Base-by-base conservation (phyloP, 2,113 vertebrate genomes). In the cat (Felis catus) region DNA sequence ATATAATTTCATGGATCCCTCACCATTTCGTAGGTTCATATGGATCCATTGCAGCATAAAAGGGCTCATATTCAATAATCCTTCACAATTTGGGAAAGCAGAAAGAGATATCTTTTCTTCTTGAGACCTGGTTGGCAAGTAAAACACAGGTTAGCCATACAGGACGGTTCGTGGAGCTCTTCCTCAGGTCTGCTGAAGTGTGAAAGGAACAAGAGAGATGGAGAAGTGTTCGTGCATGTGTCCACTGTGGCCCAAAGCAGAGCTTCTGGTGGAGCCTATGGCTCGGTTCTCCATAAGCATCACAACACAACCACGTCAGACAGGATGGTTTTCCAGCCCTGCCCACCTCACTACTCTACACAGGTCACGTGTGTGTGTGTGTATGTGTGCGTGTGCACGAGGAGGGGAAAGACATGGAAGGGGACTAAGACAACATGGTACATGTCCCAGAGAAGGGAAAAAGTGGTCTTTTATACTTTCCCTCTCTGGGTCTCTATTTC, bases 141-240 rank as follows among this genome's bases (percentile, higher is more conserved):
- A 51, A 68, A 78, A 33, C 63, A 4, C 5, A 63, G 71, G 23
- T 16, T 15, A 27, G 39, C 51, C 13, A 4, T 25, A 25, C 1
- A 1, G 31, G 15, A 33, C 36, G 25, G 4, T 21, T 31, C 7
- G 0, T 12, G 76, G 58, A 33, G 25, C 4, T 71, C 25, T 83
- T 36, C 48, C 48, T 76, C 19, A 5, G 8, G 4, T 61, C 84
- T 45, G 29, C 10, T 0, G 5, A 27, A n/a, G 27, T 66, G 1
- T 0, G 13, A 5, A 25, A n/a, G 21, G 23, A 58, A n/a, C 16
- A 36, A 63, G 81, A 36, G 25, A 70, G 9, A 19, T 4, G 12
- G 39, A 41, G 2, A 18, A 12, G 27, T 31, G 5, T 5, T n/a
- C 36, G 2, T 2, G 1, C 4, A 0, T 0, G 0, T 66, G 23